phyloP scores from a whole-genome alignment of 1,140 invertebrate genomes.

The Copidosoma floridanum region DNA sequence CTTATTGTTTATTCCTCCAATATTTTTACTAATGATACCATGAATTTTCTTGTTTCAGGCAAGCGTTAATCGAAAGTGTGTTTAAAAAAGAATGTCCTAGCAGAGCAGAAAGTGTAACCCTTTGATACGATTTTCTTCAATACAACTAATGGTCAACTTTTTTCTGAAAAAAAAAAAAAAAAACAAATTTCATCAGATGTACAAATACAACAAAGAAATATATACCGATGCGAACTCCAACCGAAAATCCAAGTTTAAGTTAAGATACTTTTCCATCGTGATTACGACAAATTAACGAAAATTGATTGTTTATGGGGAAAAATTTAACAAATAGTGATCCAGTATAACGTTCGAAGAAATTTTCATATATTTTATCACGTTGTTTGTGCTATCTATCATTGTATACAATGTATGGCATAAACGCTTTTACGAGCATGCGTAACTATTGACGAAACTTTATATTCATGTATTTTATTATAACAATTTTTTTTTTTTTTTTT shows the following conservation, averaged over 20 bases:
- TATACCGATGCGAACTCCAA: slow-evolving; percentile 40
- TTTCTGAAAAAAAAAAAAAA: slow-evolving; percentile 41
- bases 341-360: background rate
- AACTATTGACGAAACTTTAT: too few species aligned
- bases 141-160: slow-evolving; percentile 47
- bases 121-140: slow-evolving; percentile 50
- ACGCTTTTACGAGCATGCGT: background rate
- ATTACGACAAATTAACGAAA: slow-evolving; percentile 7
- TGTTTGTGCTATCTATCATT: slow-evolving; percentile 13
- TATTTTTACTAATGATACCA: background rate
- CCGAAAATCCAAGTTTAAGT: slow-evolving; percentile 16
- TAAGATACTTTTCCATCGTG: background rate
- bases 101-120: slow-evolving; percentile 63
- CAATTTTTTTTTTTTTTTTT: slow-evolving; percentile 11
- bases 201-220: slow-evolving; percentile 46
- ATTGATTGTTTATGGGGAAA: slow-evolving; percentile 11
- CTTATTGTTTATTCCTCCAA: background rate
- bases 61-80: slow-evolving; percentile 63
- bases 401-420: slow-evolving; percentile 1
- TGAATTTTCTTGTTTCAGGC: slow-evolving; percentile 54
- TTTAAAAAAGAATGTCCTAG: slow-evolving; percentile 65
- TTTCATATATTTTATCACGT: slow-evolving; percentile 6
- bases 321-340: slow-evolving; percentile 5
- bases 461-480: too few species aligned
- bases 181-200: slow-evolving; percentile 45